A percentile compares a stretch with the other conserved stretches of the same genome.
phyloP scores from a whole-genome alignment of 2,888 invertebrate species.

The Parnassius smintheus region DNA sequence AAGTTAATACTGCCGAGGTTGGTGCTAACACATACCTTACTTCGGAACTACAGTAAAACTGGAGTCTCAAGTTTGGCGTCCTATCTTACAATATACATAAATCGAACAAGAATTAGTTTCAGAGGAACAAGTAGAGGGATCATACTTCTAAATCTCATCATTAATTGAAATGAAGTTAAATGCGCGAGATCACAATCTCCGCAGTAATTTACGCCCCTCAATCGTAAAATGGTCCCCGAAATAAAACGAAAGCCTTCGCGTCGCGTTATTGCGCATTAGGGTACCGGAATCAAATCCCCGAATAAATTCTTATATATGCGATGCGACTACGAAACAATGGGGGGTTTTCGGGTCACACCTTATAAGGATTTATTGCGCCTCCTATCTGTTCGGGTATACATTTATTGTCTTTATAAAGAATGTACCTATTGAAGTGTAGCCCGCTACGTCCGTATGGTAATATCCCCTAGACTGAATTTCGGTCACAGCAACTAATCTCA shows the following conservation, averaged over 20 bases:
- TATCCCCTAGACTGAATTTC: too few species aligned
- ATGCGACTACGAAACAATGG: slow-evolving; percentile 17
- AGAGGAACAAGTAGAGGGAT: not conserved
- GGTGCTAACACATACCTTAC: too few species aligned
- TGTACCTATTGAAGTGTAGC: too few species aligned
- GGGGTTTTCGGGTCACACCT: slow-evolving; percentile 4
- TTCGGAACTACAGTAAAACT: too few species aligned
- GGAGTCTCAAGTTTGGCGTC: too few species aligned
- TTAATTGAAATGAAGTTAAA: slow-evolving; percentile 10
- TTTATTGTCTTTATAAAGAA: too few species aligned
- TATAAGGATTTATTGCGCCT: not conserved
- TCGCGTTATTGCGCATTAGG: slow-evolving; percentile 15
- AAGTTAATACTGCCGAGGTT: too few species aligned
- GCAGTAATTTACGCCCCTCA: slow-evolving; percentile 27
- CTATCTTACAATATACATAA: too few species aligned
- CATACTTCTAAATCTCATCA: slow-evolving; percentile 8
- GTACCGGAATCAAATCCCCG: slow-evolving; percentile 20
- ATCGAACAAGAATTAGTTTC: not conserved
- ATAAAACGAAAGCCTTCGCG: slow-evolving; percentile 23
- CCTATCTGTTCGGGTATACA: too few species aligned
- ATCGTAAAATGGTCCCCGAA: slow-evolving; percentile 27
- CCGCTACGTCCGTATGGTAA: too few species aligned
- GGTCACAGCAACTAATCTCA: too few species aligned
- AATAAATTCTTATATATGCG: slow-evolving; percentile 12
- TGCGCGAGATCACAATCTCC: slow-evolving; percentile 23